Percentiles rank a stretch among this genome's conserved stretches.
Evolutionary conservation across 1,140 invertebrate genomes (phyloP).

Genomic region (Drosophila pallidifrons): DNA sequence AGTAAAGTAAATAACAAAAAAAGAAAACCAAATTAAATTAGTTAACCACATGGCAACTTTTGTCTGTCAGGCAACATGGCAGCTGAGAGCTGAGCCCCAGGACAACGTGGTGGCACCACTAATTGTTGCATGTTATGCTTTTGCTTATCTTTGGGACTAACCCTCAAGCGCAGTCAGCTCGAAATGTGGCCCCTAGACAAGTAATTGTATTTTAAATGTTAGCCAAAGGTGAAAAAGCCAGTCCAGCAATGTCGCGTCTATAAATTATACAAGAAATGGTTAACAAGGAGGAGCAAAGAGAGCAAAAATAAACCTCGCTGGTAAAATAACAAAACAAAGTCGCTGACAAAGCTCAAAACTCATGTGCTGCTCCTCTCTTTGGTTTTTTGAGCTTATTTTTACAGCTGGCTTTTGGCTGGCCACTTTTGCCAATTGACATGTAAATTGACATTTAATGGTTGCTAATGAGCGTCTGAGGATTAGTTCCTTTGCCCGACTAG

Average conservation of each 20-base stretch:
- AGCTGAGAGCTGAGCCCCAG: constrained; percentile 20
- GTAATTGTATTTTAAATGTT: constrained; percentile 81
- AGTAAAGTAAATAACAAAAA: constrained; percentile 36
- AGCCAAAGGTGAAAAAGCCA: constrained; percentile 72
- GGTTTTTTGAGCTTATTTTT: constrained; percentile 34
- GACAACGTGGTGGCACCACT: constrained; percentile 56
- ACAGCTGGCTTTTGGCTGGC: constrained; percentile 41
- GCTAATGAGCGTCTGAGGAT: constrained; percentile 82
- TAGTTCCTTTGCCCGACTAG: constrained; percentile 45
- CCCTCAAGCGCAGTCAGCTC: constrained; percentile 50
- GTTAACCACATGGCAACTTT: constrained; percentile 84
- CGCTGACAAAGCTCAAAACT: constrained; percentile 77
- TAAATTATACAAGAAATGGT: constrained; percentile 78
- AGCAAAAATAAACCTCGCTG: constrained; percentile 17
- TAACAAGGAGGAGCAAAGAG: constrained; percentile 23
- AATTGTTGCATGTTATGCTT: constrained; percentile 84
- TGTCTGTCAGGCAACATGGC: constrained; percentile 54
- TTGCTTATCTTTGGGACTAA: constrained; percentile 68
- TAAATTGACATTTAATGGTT: constrained; percentile 84
- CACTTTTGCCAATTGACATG: constrained; percentile 80
- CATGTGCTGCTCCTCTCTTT: constrained; percentile 51
- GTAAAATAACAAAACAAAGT: constrained; percentile 59
- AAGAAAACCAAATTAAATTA: constrained; percentile 83
- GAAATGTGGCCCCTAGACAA: constrained; percentile 51
- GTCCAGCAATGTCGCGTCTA: constrained; percentile 63